These are phyloP conservation scores for Gymnoscopelus microlampas DNA, from an alignment of 2,797 vertebrate species.

Conservation along the genomic window DNA sequence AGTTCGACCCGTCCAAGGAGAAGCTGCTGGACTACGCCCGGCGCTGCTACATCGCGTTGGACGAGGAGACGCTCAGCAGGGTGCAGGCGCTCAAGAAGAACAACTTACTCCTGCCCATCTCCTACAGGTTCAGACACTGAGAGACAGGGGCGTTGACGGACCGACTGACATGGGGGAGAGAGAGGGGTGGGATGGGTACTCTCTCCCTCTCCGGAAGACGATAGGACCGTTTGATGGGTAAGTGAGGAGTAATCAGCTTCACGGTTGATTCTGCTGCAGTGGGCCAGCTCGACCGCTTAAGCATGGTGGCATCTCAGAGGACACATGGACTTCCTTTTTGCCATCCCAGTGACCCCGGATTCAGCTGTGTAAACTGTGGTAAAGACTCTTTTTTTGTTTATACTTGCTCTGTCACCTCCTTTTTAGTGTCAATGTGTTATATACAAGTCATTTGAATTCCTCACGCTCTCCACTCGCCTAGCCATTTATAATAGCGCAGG, in stretches of 20 bases:
- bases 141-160: background rate
- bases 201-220: constrained; percentile 28
- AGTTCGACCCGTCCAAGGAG: constrained; percentile 92
- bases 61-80: constrained; percentile 89
- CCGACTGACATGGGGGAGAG: constrained; percentile 35
- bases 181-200: constrained; percentile 20
- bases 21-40: constrained; percentile 92
- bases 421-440: constrained; percentile 19
- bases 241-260: constrained; percentile 25
- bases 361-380: constrained; percentile 20
- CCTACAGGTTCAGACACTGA: constrained; percentile 91
- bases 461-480: too few relatives aligned
- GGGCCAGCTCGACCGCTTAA: constrained; percentile 12
- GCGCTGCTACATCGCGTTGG: constrained; percentile 89
- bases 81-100: constrained; percentile 93
- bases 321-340: constrained; percentile 13
- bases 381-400: constrained; percentile 23
- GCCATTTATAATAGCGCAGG: too few relatives aligned
- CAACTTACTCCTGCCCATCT: constrained; percentile 91
- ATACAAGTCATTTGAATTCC: background rate
- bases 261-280: constrained; percentile 41
- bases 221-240: constrained; percentile 21
- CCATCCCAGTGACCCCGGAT: constrained; percentile 12
- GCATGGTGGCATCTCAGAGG: constrained; percentile 12
- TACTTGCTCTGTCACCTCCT: constrained; percentile 13